Conservation (phyloP, 2,113 vertebrate species). For the Rafetus swinhoei region DNA sequence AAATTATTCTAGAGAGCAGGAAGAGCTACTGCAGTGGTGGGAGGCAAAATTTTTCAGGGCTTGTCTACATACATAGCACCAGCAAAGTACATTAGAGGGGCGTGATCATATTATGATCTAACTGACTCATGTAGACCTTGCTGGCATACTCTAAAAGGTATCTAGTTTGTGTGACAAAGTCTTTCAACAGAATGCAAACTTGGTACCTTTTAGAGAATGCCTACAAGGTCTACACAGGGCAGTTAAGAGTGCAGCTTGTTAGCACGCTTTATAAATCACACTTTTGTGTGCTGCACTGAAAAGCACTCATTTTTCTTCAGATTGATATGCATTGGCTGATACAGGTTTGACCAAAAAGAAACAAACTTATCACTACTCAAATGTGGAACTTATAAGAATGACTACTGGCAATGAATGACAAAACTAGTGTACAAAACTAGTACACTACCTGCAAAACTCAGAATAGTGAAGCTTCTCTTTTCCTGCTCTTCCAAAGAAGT, state of each 20-base stretch:
- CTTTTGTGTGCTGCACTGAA: not conserved
- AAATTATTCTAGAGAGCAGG: not conserved
- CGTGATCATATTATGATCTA: not conserved
- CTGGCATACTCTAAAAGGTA: not conserved
- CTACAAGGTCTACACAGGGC: not conserved
- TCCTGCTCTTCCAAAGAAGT: constrained; percentile 93
- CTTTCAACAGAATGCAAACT: not conserved
- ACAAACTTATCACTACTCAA: not conserved
- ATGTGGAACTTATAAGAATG: not conserved
- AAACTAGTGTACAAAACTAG: not conserved
- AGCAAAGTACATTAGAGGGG: not conserved
- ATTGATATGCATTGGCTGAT: not conserved
- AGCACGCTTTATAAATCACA: not conserved
- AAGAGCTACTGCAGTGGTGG: not conserved
- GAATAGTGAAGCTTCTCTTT: constrained; percentile 89
- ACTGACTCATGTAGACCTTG: not conserved
- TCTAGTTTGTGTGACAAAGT: not conserved
- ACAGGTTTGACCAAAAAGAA: not conserved
- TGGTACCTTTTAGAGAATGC: not conserved
- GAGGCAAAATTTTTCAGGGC: not conserved
- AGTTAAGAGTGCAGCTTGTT: not conserved
- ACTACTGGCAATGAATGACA: not conserved
- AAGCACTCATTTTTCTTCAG: not conserved
- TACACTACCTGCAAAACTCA: constrained; percentile 88
- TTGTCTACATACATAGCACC: not conserved